These are phyloP conservation scores for Sebastiscus albofasciatus DNA, from an alignment of 2,797 vertebrate genomes.

Conservation along the genomic window DNA sequence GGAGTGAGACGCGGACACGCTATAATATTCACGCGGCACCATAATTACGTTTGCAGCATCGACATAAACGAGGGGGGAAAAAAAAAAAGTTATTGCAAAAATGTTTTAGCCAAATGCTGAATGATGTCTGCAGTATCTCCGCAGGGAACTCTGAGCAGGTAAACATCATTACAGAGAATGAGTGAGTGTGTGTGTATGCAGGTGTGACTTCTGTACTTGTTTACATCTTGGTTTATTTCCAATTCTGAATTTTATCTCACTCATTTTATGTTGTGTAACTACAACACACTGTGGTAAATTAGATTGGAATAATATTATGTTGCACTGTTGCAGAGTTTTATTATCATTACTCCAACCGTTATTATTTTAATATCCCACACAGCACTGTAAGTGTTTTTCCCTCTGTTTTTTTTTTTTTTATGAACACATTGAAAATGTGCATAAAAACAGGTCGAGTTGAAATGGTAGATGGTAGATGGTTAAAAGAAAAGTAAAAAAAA, in stretches of 20 bases:
- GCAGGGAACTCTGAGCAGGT: neutral
- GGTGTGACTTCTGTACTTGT: neutral
- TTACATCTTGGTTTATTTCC: neutral
- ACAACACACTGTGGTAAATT: neutral
- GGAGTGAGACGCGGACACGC: constrained; percentile 46
- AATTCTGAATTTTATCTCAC: neutral
- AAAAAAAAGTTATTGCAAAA: constrained; percentile 1
- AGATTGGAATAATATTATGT: neutral
- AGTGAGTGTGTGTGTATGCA: neutral
- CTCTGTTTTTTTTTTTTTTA: neutral
- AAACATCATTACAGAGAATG: constrained; percentile 8
- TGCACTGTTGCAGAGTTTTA: neutral
- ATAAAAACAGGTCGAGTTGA: neutral
- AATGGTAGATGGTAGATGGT: neutral
- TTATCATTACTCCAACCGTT: neutral
- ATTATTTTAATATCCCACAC: neutral
- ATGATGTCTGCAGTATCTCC: constrained; percentile 5
- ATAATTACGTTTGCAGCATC: constrained; percentile 51
- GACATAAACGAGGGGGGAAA: constrained; percentile 28
- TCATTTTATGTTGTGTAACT: neutral
- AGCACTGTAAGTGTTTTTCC: neutral
- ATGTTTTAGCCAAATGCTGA: constrained; percentile 26
- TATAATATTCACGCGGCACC: constrained; percentile 53
- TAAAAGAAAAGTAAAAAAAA: neutral
- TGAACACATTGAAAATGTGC: neutral